Conservation (phyloP, 2,888 invertebrate species). For the Aplocera efformata region DNA sequence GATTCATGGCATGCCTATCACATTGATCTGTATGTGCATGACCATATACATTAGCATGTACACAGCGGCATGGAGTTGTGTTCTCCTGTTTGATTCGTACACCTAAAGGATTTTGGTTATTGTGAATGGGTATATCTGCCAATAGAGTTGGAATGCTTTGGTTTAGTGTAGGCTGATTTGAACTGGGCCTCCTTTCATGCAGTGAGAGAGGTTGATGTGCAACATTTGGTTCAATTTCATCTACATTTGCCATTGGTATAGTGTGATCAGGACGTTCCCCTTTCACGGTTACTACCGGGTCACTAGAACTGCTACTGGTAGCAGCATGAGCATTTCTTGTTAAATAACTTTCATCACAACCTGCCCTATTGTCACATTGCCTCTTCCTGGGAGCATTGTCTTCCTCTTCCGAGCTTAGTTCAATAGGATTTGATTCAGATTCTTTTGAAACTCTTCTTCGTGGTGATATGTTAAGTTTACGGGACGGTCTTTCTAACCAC, state of each 20-base stretch:
- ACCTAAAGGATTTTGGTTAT: slow-evolving; percentile 18
- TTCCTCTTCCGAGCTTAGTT: slow-evolving; percentile 75
- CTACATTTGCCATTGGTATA: slow-evolving; percentile 30
- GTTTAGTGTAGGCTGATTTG: slow-evolving; percentile 18
- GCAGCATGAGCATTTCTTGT: slow-evolving; percentile 21
- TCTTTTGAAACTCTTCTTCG: slow-evolving; percentile 65
- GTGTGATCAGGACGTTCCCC: slow-evolving; percentile 48
- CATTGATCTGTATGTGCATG: slow-evolving; percentile 36
- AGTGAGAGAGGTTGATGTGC: slow-evolving; percentile 16
- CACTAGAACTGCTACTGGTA: slow-evolving; percentile 22
- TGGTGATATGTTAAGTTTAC: slow-evolving; percentile 69
- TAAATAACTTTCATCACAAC: slow-evolving; percentile 12
- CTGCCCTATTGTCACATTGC: slow-evolving; percentile 45
- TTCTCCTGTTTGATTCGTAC: slow-evolving; percentile 39
- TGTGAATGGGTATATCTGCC: not conserved
- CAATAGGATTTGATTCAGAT: slow-evolving; percentile 61
- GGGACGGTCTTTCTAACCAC: slow-evolving; percentile 63
- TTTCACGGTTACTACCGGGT: slow-evolving; percentile 47
- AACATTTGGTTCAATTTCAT: slow-evolving; percentile 28
- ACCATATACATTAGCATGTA: slow-evolving; percentile 13
- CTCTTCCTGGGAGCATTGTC: slow-evolving; percentile 61
- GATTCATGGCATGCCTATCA: slow-evolving; percentile 32
- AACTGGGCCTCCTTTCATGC: slow-evolving; percentile 27
- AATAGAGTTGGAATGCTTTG: not conserved
- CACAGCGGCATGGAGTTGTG: slow-evolving; percentile 30